Evolutionary conservation across 1,140 invertebrate genomes (phyloP).

Genomic region (Drosophila sulfurigaster): DNA sequence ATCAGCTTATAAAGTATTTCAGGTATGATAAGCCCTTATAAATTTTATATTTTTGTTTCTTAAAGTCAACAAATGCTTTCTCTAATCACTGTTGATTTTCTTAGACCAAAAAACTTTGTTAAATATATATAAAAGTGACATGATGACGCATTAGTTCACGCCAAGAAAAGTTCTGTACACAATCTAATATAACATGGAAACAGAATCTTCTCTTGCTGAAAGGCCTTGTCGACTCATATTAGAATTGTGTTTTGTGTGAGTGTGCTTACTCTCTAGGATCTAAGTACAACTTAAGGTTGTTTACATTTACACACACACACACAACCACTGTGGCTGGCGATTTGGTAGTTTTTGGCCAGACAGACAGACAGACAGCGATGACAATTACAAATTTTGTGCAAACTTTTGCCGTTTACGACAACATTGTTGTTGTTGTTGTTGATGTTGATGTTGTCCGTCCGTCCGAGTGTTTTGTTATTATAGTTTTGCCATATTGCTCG

Average conservation of each 20-base stretch:
- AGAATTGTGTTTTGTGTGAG: background rate
- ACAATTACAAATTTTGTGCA: constrained; percentile 69
- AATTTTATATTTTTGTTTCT: too few relatives aligned
- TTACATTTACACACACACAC: constrained; percentile 14
- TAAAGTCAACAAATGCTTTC: too few relatives aligned
- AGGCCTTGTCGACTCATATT: constrained; percentile 2
- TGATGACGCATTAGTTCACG: too few relatives aligned
- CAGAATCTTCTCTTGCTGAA: background rate
- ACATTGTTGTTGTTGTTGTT: constrained; percentile 9
- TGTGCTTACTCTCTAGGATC: constrained; percentile 1
- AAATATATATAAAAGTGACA: background rate
- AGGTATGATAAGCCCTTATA: too few relatives aligned
- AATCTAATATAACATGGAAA: background rate
- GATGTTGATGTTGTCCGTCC: background rate
- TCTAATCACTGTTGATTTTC: too few relatives aligned
- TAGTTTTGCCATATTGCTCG: constrained; percentile 56
- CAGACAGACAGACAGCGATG: constrained; percentile 44
- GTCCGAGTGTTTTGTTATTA: constrained; percentile 49
- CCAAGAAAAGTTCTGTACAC: background rate
- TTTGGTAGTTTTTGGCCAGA: constrained; percentile 4
- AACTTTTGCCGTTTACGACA: constrained; percentile 36
- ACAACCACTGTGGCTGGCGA: constrained; percentile 34
- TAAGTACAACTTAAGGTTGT: constrained; percentile 4
- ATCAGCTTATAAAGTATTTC: too few relatives aligned
- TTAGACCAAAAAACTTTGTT: too few relatives aligned